Percentiles rank a stretch among this genome's conserved stretches.
These are phyloP conservation scores for Drosophila guanche DNA, from an alignment of 1,140 invertebrate genomes.

Conservation along the genomic window DNA sequence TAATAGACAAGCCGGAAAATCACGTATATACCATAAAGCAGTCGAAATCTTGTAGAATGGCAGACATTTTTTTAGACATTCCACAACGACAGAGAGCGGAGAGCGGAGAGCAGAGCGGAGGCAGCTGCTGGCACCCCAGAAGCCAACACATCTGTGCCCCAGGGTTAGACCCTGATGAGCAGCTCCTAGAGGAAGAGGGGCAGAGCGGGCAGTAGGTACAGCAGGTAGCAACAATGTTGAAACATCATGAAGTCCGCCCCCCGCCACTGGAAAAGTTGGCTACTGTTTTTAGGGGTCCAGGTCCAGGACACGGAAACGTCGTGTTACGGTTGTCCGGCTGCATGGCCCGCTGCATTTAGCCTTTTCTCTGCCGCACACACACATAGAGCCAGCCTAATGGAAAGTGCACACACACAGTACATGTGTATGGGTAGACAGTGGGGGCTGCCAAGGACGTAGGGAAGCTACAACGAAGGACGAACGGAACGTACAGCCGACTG, in stretches of 20 bases:
- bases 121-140: not conserved
- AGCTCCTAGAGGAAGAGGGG: constrained; percentile 4
- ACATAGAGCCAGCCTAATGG: constrained; percentile 49
- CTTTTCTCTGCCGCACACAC: constrained; percentile 17
- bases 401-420: constrained; percentile 47
- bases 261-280: constrained; percentile 51
- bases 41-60: constrained; percentile 42
- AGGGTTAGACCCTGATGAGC: constrained; percentile 1
- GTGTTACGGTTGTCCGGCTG: constrained; percentile 76
- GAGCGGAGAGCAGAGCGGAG: not conserved
- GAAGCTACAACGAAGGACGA: constrained; percentile 15
- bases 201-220: not conserved
- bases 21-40: constrained; percentile 70
- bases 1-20: constrained; percentile 71
- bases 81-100: constrained; percentile 6
- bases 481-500: constrained; percentile 3
- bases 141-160: constrained; percentile 17
- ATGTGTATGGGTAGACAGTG: too few relatives aligned
- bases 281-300: constrained; percentile 30
- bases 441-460: not conserved
- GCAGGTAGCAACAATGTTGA: constrained; percentile 60
- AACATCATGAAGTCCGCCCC: constrained; percentile 31
- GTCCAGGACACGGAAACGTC: constrained; percentile 66
- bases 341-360: constrained; percentile 61
- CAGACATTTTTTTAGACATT: constrained; percentile 35